Evolutionary conservation across 2,113 vertebrate genomes (phyloP).

Genomic region (Dissostichus mawsoni): DNA sequence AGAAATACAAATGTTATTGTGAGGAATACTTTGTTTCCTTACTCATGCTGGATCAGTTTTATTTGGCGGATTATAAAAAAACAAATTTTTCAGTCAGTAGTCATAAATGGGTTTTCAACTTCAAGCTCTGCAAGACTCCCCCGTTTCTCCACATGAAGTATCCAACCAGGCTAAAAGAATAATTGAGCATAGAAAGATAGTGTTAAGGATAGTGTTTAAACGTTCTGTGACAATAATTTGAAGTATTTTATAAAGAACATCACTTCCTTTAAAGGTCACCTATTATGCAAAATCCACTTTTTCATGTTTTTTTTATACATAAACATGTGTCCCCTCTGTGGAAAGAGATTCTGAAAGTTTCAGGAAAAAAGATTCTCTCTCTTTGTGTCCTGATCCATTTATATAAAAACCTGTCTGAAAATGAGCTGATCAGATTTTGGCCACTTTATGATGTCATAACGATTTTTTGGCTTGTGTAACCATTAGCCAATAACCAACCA

Average conservation of each 20-base stretch:
- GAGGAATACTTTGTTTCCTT: conserved; percentile 22
- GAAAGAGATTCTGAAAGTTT: no score
- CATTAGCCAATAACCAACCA: no score
- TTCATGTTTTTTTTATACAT: no score
- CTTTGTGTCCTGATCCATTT: no score
- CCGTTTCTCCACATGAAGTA: conserved; percentile 4
- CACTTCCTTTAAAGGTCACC: no score
- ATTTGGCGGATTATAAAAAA: neutral
- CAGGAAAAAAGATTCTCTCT: no score
- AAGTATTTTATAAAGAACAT: neutral
- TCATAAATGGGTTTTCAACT: conserved; percentile 32
- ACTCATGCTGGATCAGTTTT: neutral
- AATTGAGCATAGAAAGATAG: conserved; percentile 4
- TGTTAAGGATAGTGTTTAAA: neutral
- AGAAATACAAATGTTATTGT: conserved; percentile 1
- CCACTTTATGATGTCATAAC: no score
- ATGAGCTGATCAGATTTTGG: no score
- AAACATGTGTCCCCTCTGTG: no score
- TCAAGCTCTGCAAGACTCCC: conserved; percentile 16
- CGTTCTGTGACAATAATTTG: neutral
- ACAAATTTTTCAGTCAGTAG: conserved; percentile 7
- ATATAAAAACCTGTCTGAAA: no score
- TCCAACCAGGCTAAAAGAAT: conserved; percentile 9
- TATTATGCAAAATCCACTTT: no score
- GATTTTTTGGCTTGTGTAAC: no score